Evolutionary conservation across 2,888 invertebrate species (phyloP), one percentile per base, ranked within the genome.

Genomic region (Orgyia antiqua): DNA sequence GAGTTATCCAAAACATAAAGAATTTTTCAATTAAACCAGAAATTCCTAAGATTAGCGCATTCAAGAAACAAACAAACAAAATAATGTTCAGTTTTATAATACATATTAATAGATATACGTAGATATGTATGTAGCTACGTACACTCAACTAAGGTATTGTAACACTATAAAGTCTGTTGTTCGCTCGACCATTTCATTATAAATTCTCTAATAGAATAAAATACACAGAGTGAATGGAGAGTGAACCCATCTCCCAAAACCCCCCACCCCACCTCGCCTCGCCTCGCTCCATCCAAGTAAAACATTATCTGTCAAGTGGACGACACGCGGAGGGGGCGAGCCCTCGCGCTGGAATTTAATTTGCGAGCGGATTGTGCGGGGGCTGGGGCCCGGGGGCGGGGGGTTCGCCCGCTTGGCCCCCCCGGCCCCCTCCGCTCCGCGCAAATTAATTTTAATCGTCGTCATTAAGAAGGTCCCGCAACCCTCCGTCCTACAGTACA

Each of bases 361-460:
- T 78, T 73, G 73, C 66, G 62, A 60, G 59, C 50, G 54, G 23
- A 13, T 13, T 24, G 24, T 10, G 18, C 4, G 38, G 31, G 27
- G 42, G 27, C 20, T 31, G 23, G 20, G 23, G 34, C 27, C 32
- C 32, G 21, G 28, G 21, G 15, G 26, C 11, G 51, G 8, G 13
- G 29, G 26, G 19, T 27, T 40, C 4, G 15, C 4, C 4, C 4
- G 15, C 15, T 4, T 15, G 4, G 15, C 15, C 15, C 15, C 15
- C 15, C 15, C 53, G 49, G 51, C 48, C 56, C 6, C 20, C 54
- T 8, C n/a, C 4, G n/a, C 13, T 2, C n/a, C 24, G 71, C 62
- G 68, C 74, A 71, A 80, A 83, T 83, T 82, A 78, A 82, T 82
- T 80, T 80, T 82, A 82, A 83, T 83, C 76, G 75, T 46, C 68